phyloP scores from a whole-genome alignment of 2,888 invertebrate species.

The Agrochola macilenta region DNA sequence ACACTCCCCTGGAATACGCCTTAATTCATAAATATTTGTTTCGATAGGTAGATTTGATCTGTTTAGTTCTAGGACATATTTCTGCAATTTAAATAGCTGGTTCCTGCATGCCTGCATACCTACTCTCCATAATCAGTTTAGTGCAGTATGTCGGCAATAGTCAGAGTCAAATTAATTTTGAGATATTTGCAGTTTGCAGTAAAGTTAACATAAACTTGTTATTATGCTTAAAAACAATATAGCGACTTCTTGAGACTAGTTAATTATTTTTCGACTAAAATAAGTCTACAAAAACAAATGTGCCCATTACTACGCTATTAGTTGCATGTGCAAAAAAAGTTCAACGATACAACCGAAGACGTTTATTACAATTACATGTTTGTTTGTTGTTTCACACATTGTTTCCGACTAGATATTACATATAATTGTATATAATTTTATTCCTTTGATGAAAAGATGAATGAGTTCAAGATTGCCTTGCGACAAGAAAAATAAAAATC shows the following conservation, averaged over 20 bases:
- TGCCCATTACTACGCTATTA: background rate
- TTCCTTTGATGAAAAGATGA: no score
- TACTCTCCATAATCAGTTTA: no score
- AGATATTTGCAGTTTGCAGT: background rate
- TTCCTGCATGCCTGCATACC: no score
- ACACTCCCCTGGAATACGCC: no score
- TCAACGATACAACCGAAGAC: background rate
- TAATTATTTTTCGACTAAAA: background rate
- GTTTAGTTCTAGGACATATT: no score
- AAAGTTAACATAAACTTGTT: background rate
- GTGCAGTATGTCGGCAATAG: no score
- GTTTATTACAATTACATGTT: background rate
- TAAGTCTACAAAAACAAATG: no score
- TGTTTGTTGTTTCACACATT: background rate
- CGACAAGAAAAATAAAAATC: conserved; percentile 38
- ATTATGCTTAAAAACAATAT: no score
- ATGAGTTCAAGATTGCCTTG: background rate
- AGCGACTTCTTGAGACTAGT: background rate
- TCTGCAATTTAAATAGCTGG: no score
- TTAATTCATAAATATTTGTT: no score
- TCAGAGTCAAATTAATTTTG: background rate
- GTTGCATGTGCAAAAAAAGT: conserved; percentile 6
- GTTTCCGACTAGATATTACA: background rate
- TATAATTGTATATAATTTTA: background rate
- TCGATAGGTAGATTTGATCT: no score